A percentile compares a stretch with the other conserved stretches of the same genome.
These are phyloP conservation scores for Brachionus angularis DNA, from an alignment of 1,140 invertebrate species.

Conservation along the genomic window DNA sequence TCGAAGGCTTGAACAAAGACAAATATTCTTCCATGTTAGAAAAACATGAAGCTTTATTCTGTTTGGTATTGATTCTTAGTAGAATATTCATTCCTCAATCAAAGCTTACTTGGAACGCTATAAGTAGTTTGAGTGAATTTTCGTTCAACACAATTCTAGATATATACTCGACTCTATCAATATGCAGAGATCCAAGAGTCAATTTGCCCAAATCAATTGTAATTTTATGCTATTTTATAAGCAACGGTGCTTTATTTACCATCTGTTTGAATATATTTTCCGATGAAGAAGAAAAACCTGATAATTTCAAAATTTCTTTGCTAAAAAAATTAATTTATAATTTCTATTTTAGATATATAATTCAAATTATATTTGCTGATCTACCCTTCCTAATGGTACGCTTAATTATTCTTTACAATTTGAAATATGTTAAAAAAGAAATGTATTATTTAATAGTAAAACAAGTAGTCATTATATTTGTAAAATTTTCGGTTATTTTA, in stretches of 20 bases:
- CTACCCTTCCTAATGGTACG: slow-evolving; percentile 7
- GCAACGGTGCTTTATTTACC: not conserved
- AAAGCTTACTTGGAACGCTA: slow-evolving; percentile 15
- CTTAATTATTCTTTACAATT: slow-evolving; percentile 14
- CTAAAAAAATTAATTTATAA: slow-evolving; percentile 21
- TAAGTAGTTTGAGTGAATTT: slow-evolving; percentile 23
- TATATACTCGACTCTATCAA: slow-evolving; percentile 10
- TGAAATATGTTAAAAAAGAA: slow-evolving; percentile 38
- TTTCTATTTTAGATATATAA: slow-evolving; percentile 24
- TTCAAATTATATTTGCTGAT: slow-evolving; percentile 34
- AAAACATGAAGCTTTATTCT: slow-evolving; percentile 19
- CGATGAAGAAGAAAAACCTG: not conserved
- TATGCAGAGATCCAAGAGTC: slow-evolving; percentile 4
- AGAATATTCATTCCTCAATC: slow-evolving; percentile 26
- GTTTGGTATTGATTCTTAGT: not conserved
- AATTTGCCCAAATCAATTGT: slow-evolving; percentile 7
- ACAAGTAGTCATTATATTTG: slow-evolving; percentile 23
- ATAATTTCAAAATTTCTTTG: slow-evolving; percentile 1
- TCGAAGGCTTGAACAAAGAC: not conserved
- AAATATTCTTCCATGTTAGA: slow-evolving; percentile 6
- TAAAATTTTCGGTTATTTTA: slow-evolving; percentile 9
- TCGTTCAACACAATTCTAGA: slow-evolving; percentile 36
- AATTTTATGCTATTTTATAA: slow-evolving; percentile 3
- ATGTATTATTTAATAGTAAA: slow-evolving; percentile 33
- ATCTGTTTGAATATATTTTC: slow-evolving; percentile 14